phyloP scores from a whole-genome alignment of 2,113 vertebrate species.

The Brachionichthys hirsutus region DNA sequence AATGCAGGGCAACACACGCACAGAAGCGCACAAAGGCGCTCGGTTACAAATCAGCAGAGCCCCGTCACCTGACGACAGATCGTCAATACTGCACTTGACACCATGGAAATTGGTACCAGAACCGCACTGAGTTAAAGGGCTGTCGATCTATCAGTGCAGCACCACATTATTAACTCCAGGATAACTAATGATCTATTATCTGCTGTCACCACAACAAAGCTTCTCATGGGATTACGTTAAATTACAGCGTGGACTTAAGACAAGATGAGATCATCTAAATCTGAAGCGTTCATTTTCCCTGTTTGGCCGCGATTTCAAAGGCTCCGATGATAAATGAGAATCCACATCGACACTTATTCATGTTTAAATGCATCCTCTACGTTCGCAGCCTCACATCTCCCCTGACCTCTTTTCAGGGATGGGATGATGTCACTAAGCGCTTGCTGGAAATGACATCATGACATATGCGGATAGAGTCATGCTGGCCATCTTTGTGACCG shows the following conservation, averaged over 20 bases:
- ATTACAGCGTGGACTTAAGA: constrained; percentile 10
- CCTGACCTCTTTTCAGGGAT: constrained; percentile 13
- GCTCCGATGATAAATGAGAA: neutral
- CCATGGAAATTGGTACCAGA: constrained; percentile 49
- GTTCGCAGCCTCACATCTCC: neutral
- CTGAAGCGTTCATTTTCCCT: neutral
- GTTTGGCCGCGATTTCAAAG: neutral
- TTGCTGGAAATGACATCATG: constrained; percentile 61
- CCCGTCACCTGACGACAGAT: constrained; percentile 67
- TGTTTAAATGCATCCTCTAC: constrained; percentile 17
- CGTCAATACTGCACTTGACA: constrained; percentile 58
- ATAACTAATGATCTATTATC: constrained; percentile 53
- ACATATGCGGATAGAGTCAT: constrained; percentile 53
- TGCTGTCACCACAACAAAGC: constrained; percentile 33
- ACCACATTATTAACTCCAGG: constrained; percentile 52
- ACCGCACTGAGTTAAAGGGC: constrained; percentile 53
- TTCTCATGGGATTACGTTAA: constrained; percentile 9
- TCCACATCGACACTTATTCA: neutral
- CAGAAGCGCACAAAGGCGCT: constrained; percentile 42
- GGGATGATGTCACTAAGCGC: constrained; percentile 48
- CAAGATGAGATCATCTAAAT: constrained; percentile 19
- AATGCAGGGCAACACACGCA: constrained; percentile 25
- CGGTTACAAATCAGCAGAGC: constrained; percentile 59
- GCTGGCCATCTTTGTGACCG: constrained; percentile 49
- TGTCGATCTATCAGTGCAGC: constrained; percentile 42